Percentiles rank a stretch among this genome's conserved stretches.
These are phyloP conservation scores for Melanerpes aurifrons DNA, from an alignment of 2,113 vertebrate genomes.

Conservation along the genomic window DNA sequence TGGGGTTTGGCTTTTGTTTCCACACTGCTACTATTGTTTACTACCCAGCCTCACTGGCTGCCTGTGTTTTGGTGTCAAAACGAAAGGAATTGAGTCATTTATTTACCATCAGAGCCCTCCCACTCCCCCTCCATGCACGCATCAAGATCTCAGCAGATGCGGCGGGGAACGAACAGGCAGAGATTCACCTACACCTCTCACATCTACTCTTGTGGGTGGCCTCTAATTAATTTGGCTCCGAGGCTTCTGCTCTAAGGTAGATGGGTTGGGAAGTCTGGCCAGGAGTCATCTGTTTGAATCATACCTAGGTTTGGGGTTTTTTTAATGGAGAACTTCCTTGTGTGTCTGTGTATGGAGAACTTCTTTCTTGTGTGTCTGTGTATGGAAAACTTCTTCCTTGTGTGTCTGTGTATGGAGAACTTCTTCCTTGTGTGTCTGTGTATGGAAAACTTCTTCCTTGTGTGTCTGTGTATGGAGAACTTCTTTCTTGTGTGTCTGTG, in stretches of 20 bases:
- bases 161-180: background rate
- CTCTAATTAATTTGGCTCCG: constrained; percentile 24
- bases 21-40: constrained; percentile 22
- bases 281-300: constrained; percentile 15
- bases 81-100: background rate
- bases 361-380: background rate
- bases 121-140: background rate
- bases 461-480: background rate
- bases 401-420: no score
- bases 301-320: background rate
- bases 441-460: background rate
- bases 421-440: no score
- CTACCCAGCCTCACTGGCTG: background rate
- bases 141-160: background rate
- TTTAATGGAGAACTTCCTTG: background rate
- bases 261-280: constrained; percentile 24
- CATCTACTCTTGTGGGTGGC: constrained; percentile 55
- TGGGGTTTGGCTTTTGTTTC: no score
- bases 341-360: no score
- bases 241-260: background rate
- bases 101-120: constrained; percentile 3
- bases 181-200: constrained; percentile 20
- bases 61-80: background rate
- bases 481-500: background rate
- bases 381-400: background rate